phyloP scores from a whole-genome alignment of 1,140 invertebrate genomes.

The Ooceraea biroi region DNA sequence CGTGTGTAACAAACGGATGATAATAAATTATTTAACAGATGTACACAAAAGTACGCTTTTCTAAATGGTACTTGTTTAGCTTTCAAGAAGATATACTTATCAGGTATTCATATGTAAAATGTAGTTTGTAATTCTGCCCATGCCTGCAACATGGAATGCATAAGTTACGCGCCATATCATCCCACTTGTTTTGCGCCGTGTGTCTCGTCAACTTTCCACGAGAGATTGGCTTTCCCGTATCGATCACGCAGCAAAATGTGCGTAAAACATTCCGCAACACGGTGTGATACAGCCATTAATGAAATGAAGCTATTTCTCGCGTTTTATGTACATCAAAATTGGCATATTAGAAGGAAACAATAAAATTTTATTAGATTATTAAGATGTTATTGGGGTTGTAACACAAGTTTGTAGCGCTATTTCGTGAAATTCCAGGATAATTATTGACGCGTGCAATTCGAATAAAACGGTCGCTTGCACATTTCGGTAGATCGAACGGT shows the following conservation, averaged over 20 bases:
- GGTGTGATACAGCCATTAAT: slow-evolving; percentile 21
- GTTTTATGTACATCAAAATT: not conserved
- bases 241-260: slow-evolving; percentile 17
- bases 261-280: not conserved
- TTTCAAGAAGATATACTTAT: not conserved
- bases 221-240: slow-evolving; percentile 52
- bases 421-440: too few relatives aligned
- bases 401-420: too few relatives aligned
- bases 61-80: not conserved
- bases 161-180: slow-evolving; percentile 48
- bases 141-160: slow-evolving; percentile 46
- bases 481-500: not conserved
- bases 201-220: slow-evolving; percentile 49
- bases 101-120: not conserved
- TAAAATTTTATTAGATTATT: slow-evolving; percentile 9
- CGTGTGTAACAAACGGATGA: too few relatives aligned
- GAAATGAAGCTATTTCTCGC: slow-evolving; percentile 11
- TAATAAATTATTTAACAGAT: too few relatives aligned
- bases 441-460: not conserved
- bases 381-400: too few relatives aligned
- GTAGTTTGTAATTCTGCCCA: slow-evolving; percentile 21
- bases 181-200: slow-evolving; percentile 33
- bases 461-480: not conserved
- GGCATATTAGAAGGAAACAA: not conserved
- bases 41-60: too few relatives aligned